A percentile compares a stretch with the other conserved stretches of the same genome.
Evolutionary conservation across 2,113 vertebrate genomes (phyloP).

Genomic region (Ceyx margarethae): DNA sequence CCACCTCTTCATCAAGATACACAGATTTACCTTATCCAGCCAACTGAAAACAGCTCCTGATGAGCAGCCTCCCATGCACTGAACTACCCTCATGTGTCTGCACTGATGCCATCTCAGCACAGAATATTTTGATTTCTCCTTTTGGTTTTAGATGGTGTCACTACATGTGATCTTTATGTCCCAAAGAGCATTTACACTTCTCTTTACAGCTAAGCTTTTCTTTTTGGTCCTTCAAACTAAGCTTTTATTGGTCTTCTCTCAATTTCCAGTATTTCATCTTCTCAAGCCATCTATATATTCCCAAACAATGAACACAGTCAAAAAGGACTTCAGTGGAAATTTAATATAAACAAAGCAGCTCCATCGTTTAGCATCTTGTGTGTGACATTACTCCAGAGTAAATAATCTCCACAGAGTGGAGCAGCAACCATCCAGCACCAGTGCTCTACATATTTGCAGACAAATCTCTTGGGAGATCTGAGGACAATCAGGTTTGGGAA

Average conservation of each 20-base stretch:
- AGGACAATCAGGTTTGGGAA: neutral
- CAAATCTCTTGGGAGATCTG: neutral
- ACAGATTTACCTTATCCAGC: neutral
- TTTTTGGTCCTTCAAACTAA: neutral
- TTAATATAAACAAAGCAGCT: accelerated
- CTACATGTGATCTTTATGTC: neutral
- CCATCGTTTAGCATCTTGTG: neutral
- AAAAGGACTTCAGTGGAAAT: neutral
- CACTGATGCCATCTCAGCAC: neutral
- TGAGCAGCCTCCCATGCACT: neutral
- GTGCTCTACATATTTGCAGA: neutral
- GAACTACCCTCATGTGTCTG: neutral
- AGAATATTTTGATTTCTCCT: neutral
- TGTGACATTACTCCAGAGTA: neutral
- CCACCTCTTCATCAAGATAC: neutral
- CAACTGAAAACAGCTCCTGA: neutral
- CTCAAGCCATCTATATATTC: neutral
- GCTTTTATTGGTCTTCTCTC: neutral
- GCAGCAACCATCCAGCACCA: neutral
- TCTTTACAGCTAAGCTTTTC: neutral
- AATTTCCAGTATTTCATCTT: neutral
- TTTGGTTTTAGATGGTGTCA: neutral
- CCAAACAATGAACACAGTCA: neutral
- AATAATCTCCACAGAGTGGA: neutral
- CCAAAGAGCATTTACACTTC: neutral